Evolutionary conservation across 1,140 invertebrate genomes (phyloP), one percentile per base, ranked within the genome.

Genomic region (Macrosteles quadrilineatus): DNA sequence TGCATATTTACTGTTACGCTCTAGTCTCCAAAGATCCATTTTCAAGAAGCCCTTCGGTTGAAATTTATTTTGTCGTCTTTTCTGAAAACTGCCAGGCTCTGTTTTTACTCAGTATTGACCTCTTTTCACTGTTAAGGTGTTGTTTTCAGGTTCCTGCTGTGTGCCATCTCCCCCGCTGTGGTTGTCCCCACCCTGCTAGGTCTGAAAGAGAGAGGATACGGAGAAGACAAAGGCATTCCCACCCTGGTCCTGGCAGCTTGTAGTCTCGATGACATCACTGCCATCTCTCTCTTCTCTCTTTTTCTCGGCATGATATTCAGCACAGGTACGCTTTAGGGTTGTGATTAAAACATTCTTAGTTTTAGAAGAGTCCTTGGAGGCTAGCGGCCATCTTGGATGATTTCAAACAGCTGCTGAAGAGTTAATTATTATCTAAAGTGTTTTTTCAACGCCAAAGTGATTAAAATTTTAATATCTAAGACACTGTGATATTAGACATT

Each of bases 171-270:
- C 0, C 90, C 91, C 1, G 91, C 91, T 67, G 90, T 93, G 29
- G 88, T 92, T 12, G 89, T 92, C 30, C 91, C 90, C 1, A 84
- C 85, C 1, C 83, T 94, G 75, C 81, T 94, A 0, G 78, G 82
- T 62, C 77, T 93, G 11, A 83, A 88, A 74, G 85, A 89, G 73
- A 78, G 84, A 73, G 86, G 87, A 1, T 85, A 87, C 72, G 91
- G 91, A 1, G 79, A 87, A 1, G 83, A 87, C 43, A 90, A 90
- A 80, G 91, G 91, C 4, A 87, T 93, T 40, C 89, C 91, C 36
- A 92, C 91, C 0, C 77, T 93, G 32, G 86, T 91, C 1, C 90
- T 93, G 71, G 91, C 91, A n/a, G 88, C 90, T 63, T 86, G 89
- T 19, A 89, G 87, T 76, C 81, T 93, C 36, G 91, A 94, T 80